Conservation (phyloP, 1,140 invertebrate genomes). For the Listronotus oregonensis region DNA sequence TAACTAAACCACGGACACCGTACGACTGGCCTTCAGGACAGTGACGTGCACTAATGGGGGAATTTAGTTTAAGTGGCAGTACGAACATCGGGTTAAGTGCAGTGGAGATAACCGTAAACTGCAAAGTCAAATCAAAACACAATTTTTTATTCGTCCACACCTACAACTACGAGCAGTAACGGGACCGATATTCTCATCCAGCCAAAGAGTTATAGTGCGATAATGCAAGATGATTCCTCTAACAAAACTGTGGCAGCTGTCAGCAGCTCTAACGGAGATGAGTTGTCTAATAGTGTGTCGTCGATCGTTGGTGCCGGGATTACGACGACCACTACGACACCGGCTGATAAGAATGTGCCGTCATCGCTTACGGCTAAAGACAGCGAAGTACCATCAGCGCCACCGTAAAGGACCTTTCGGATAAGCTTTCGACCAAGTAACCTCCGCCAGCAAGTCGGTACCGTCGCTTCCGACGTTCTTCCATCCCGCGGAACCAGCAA, state of each 20-base stretch:
- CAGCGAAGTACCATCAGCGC: slow-evolving; percentile 32
- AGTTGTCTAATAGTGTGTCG: slow-evolving; percentile 34
- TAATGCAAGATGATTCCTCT: slow-evolving; percentile 56
- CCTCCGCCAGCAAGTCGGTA: slow-evolving; percentile 37
- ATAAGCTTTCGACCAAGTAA: slow-evolving; percentile 48
- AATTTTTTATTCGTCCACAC: slow-evolving; percentile 52
- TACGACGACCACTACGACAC: slow-evolving; percentile 20
- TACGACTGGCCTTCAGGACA: slow-evolving; percentile 39
- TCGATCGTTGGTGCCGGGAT: slow-evolving; percentile 18
- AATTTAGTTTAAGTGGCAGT: slow-evolving; percentile 55
- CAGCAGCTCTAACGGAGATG: slow-evolving; percentile 45
- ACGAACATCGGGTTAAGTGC: slow-evolving; percentile 55
- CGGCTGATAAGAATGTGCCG: slow-evolving; percentile 37
- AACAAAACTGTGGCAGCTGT: slow-evolving; percentile 50
- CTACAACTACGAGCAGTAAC: slow-evolving; percentile 44
- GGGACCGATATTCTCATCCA: slow-evolving; percentile 43
- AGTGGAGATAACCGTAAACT: slow-evolving; percentile 53
- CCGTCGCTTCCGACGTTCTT: slow-evolving; percentile 39
- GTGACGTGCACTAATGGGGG: slow-evolving; percentile 55
- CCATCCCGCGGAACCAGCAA: slow-evolving; percentile 45
- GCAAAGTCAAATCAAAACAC: slow-evolving; percentile 50
- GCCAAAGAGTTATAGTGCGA: slow-evolving; percentile 43
- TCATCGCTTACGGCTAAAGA: slow-evolving; percentile 40
- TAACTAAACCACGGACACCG: slow-evolving; percentile 43
- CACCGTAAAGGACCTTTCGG: slow-evolving; percentile 43